phyloP scores from a whole-genome alignment of 2,888 invertebrate genomes.

The Epinotia bilunana region DNA sequence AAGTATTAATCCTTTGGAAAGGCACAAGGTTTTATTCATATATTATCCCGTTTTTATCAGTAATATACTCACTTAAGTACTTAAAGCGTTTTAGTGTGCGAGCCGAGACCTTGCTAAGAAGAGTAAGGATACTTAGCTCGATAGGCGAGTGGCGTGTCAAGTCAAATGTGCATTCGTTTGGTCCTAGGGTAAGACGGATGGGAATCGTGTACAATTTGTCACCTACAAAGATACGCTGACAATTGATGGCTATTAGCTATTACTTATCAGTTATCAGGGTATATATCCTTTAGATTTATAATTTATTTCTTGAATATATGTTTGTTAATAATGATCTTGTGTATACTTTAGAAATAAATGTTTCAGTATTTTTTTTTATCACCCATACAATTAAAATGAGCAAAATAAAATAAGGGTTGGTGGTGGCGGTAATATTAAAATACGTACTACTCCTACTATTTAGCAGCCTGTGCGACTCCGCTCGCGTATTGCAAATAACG shows the following conservation, averaged over 20 bases:
- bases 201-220: slow-evolving; percentile 18
- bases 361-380: no score
- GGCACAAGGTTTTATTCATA: slow-evolving; percentile 26
- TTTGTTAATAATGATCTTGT: no score
- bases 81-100: slow-evolving; percentile 17
- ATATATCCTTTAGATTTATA: background rate
- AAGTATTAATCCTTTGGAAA: background rate
- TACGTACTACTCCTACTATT: no score
- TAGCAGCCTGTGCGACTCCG: no score
- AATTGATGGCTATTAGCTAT: slow-evolving; percentile 4
- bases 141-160: slow-evolving; percentile 10
- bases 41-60: slow-evolving; percentile 30
- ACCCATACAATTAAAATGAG: no score
- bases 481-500: no score
- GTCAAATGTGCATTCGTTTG: background rate
- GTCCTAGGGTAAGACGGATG: background rate
- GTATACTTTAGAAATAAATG: no score
- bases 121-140: background rate
- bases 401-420: no score
- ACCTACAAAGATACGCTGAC: slow-evolving; percentile 7
- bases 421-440: no score
- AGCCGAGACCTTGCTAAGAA: slow-evolving; percentile 15
- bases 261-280: no score
- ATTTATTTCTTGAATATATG: background rate
- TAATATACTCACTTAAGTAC: background rate